Evolutionary conservation across 2,888 invertebrate genomes (phyloP), one percentile per base, ranked within the genome.

Genomic region (Allygus modestus): DNA sequence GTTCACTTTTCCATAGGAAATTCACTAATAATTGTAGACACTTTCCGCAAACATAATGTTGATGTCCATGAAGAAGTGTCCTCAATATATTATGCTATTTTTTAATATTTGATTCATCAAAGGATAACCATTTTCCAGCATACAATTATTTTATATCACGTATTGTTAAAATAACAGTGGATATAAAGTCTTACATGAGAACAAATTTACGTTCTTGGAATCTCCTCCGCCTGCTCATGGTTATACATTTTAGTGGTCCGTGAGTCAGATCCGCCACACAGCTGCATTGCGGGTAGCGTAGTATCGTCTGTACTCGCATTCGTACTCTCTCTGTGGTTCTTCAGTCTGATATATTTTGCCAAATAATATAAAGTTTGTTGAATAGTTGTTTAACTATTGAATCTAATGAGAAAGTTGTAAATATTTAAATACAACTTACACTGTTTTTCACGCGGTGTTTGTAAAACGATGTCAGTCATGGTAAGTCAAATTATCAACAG

Each of bases 231-330:
- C n/a, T n/a, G n/a, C n/a, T n/a, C 37, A 37, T 37, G 9, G 9
- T 37, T 46, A 15, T 46, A n/a, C 20, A 41, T 23, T 41, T n/a
- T 73, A 41, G n/a, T 7, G 7, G 12, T 41, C 23, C 17, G 20
- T 37, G 41, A 73, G 5, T 43, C 33, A 73, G 33, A n/a, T 58
- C 58, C 0, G 58, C 58, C n/a, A n/a, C 77, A 77, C 58, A 51
- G 79, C 79, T 79, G 79, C 79, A 79, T 79, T 79, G 79, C 79
- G 51, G 79, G 79, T 79, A 33, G 26, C 5, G 28, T 65, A 28
- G 20, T 20, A 79, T 79, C 79, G 79, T 79, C 79, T 79, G 79
- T 58, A 33, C 41, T 20, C 20, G 23, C n/a, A n/a, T 65, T 9
- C 17, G 51, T 7, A 37, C 9, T 37, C 37, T 37, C n/a, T n/a